phyloP scores from a whole-genome alignment of 64 coral and sea anemone genomes.

The Montipora cactus region DNA sequence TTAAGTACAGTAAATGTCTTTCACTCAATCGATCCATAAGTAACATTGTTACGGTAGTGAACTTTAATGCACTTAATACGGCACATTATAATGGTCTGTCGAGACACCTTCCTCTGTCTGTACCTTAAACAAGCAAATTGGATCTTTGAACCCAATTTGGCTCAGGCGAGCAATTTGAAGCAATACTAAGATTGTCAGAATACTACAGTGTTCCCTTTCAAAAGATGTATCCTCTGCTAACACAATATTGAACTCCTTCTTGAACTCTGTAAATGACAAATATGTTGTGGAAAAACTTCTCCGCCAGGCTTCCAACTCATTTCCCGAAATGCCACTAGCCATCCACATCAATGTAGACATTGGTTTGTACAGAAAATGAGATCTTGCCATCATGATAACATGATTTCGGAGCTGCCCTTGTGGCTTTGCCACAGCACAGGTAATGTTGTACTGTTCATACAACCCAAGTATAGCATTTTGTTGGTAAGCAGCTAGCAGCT shows the following conservation, averaged over 20 bases:
- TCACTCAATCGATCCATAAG: no score
- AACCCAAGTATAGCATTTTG: constrained; percentile 38
- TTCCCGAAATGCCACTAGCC: constrained; percentile 39
- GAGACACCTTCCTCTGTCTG: no score
- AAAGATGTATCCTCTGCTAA: constrained; percentile 29
- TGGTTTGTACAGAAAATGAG: constrained; percentile 41
- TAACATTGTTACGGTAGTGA: no score
- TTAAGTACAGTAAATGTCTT: no score
- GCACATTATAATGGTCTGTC: no score
- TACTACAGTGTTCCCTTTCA: constrained; percentile 41
- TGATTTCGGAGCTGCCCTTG: constrained; percentile 40
- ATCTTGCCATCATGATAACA: constrained; percentile 50
- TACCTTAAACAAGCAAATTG: no score
- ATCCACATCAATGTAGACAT: constrained; percentile 44
- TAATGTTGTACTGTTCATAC: constrained; percentile 35
- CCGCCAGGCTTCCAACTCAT: constrained; percentile 12
- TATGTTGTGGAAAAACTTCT: constrained; percentile 29
- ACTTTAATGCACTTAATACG: no score
- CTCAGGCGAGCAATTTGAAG: no score
- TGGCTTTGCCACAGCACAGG: constrained; percentile 24
- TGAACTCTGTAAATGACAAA: constrained; percentile 40
- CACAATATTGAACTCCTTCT: constrained; percentile 37
- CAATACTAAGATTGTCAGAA: neutral
- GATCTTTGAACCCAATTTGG: no score
- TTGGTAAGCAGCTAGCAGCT: neutral